Evolutionary conservation across 2,888 invertebrate genomes (phyloP).

Genomic region (Acronicta leporina): DNA sequence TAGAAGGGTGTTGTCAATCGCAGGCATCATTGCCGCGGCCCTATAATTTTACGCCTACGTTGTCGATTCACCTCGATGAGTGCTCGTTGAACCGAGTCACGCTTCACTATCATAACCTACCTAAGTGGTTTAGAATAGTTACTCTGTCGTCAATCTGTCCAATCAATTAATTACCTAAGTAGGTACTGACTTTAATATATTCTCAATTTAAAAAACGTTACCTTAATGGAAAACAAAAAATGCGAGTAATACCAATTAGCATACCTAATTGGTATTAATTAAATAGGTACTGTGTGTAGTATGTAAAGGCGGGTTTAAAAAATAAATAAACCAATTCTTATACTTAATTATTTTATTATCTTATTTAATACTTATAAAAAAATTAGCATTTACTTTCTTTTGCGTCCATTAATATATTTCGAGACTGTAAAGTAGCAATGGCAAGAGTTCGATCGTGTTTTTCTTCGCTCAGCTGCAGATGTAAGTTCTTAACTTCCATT

Average conservation of each 20-base stretch:
- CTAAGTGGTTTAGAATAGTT: conserved; percentile 65
- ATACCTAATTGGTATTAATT: too few relatives aligned
- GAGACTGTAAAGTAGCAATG: conserved; percentile 80
- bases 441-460: conserved; percentile 87
- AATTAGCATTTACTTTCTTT: conserved; percentile 86
- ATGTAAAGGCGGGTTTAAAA: not conserved
- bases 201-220: too few relatives aligned
- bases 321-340: conserved; percentile 22
- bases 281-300: too few relatives aligned
- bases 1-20: conserved; percentile 60
- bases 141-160: not conserved
- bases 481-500: conserved; percentile 89
- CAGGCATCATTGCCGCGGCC: conserved; percentile 63
- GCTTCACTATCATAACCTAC: conserved; percentile 65
- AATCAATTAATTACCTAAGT: too few relatives aligned
- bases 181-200: too few relatives aligned
- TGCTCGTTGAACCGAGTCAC: conserved; percentile 79
- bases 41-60: conserved; percentile 72
- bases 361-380: conserved; percentile 44
- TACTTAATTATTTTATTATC: too few relatives aligned
- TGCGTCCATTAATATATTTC: conserved; percentile 79
- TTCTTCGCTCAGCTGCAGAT: conserved; percentile 91
- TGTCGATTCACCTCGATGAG: conserved; percentile 73
- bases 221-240: too few relatives aligned
- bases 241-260: too few relatives aligned